phyloP scores from a whole-genome alignment of 2,113 vertebrate species.

The Chloropsis hardwickii region DNA sequence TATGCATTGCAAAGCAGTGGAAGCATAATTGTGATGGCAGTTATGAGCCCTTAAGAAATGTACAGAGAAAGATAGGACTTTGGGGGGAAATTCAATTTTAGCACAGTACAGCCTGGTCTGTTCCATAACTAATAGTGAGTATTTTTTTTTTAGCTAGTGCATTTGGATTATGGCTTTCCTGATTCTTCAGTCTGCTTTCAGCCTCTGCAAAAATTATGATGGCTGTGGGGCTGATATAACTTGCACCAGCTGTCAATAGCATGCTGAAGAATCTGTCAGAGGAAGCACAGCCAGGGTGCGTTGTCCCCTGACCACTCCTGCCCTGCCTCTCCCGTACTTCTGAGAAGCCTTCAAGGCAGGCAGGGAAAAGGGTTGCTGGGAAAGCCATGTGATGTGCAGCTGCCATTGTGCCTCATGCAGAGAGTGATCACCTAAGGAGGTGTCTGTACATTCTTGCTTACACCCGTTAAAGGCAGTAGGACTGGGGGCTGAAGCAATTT shows the following conservation, averaged over 20 bases:
- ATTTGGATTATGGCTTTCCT: slow-evolving; percentile 18
- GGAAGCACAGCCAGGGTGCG: not conserved
- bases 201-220: not conserved
- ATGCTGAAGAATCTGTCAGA: not conserved
- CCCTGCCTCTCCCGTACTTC: not conserved
- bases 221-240: not conserved
- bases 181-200: not conserved
- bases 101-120: not conserved
- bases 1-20: slow-evolving; percentile 14
- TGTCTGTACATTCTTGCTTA: not conserved
- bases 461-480: not conserved
- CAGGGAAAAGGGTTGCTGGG: not conserved
- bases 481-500: not conserved
- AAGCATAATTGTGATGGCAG: not conserved
- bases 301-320: not conserved
- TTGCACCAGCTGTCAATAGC: slow-evolving; percentile 18
- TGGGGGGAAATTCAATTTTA: slow-evolving; percentile 45
- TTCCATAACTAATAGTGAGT: not conserved
- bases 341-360: not conserved
- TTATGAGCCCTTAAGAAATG: slow-evolving; percentile 36
- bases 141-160: not conserved
- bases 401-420: not conserved
- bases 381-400: not conserved
- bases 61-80: slow-evolving; percentile 6
- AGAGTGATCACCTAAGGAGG: not conserved